Evolutionary conservation across 2,113 vertebrate genomes (phyloP), one percentile per base, ranked within the genome.

Genomic region (Aldabrachelys gigantea): DNA sequence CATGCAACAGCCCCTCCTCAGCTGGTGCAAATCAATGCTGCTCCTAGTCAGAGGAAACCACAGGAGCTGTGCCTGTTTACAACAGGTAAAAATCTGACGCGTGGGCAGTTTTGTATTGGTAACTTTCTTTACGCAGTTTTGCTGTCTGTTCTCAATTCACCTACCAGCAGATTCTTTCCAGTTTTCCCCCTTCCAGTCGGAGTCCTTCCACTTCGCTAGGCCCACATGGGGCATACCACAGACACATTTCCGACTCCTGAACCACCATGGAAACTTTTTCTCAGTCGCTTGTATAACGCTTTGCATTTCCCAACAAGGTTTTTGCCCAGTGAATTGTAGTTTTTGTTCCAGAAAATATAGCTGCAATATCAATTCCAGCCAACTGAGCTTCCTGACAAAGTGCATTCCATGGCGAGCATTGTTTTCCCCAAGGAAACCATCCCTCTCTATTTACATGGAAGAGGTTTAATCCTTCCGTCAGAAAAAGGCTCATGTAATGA

Each of bases 381-480:
- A 96, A 90, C 80, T 56, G 38, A 96, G n/a, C 80, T 93, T 96
- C 91, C 89, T 92, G 91, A 91, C 56, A 88, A 59, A 92, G 84
- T 85, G 47, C 85, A 57, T 95, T 96, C 92, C 93, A 86, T 87
- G 89, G 82, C 90, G 82, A 80, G 84, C 19, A 2, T 85, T 94
- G 79, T 76, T 89, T 92, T 13, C 4, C 50, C 83, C 72, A 16
- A 38, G 89, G 91, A 93, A 93, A 83, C 75, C 56, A 57, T 62
- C 44, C 56, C 80, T 76, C 80, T 53, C 65, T 87, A 0, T 69
- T 59, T 75, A 35, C 31, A 3, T 59, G 80, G 83, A 56, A 87
- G 59, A 47, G n/a, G 54, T 92, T 90, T 79, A 52, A 83, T 84
- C 53, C 56, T 91, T n/a, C 85, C 85, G 24, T 91, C 31, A 54